A percentile compares a stretch with the other conserved stretches of the same genome.
These are phyloP conservation scores for Carpatolechia fugitivella DNA, from an alignment of 2,888 invertebrate species.

Conservation along the genomic window DNA sequence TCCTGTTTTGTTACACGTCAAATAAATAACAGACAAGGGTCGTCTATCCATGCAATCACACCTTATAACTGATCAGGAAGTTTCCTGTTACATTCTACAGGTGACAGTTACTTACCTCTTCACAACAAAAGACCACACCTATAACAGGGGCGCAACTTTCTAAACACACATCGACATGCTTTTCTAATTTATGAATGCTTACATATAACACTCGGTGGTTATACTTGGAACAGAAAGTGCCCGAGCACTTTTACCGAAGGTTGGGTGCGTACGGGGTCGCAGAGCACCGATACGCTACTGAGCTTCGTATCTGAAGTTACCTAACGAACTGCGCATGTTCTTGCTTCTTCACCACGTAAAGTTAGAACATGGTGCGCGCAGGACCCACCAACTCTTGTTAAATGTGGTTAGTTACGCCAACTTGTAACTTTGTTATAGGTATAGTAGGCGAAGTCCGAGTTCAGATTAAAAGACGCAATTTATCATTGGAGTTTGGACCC, in stretches of 20 bases:
- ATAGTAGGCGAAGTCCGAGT: not conserved
- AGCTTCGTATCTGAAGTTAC: conserved; percentile 13
- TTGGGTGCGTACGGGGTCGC: conserved; percentile 41
- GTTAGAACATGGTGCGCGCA: not conserved
- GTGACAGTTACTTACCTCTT: conserved; percentile 60
- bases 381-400: not conserved
- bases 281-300: conserved; percentile 56
- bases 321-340: conserved; percentile 45
- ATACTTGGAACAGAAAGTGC: conserved; percentile 42
- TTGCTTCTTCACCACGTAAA: not conserved
- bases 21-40: conserved; percentile 15
- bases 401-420: conserved; percentile 17
- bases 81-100: conserved; percentile 42
- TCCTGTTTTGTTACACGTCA: not conserved
- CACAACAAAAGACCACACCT: conserved; percentile 57
- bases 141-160: conserved; percentile 52
- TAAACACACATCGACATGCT: conserved; percentile 72
- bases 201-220: conserved; percentile 67
- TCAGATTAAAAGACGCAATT: not conserved
- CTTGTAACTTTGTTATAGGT: not conserved
- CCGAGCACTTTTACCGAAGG: conserved; percentile 40
- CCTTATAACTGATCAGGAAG: conserved; percentile 25
- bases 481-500: not conserved
- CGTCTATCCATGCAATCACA: conserved; percentile 36
- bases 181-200: conserved; percentile 63